These are phyloP conservation scores for Dromaius novaehollandiae DNA, from an alignment of 2,113 vertebrate species.

Conservation along the genomic window DNA sequence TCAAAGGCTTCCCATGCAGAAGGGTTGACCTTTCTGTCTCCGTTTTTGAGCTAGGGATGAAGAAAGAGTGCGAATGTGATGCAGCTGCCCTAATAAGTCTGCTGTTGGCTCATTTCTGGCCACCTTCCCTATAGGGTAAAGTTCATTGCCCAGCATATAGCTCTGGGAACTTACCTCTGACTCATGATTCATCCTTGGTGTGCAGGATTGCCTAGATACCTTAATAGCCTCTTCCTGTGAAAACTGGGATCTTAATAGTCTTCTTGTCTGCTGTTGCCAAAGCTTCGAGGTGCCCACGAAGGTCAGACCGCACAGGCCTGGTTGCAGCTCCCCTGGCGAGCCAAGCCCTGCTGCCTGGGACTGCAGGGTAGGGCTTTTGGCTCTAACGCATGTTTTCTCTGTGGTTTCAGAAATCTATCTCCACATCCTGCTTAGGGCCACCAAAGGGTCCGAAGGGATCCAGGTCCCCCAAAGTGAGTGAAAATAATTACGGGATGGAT, in stretches of 20 bases:
- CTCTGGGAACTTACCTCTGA: neutral
- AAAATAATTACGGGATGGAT: constrained; percentile 93
- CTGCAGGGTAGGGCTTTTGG: neutral
- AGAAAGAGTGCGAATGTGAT: neutral
- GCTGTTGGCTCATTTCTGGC: neutral
- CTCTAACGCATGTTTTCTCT: neutral
- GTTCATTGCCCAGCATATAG: neutral
- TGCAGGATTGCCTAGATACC: neutral
- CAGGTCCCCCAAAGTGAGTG: constrained; percentile 37
- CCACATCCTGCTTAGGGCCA: constrained; percentile 78
- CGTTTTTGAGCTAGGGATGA: neutral
- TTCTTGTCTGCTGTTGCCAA: too few relatives aligned
- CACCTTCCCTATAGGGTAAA: neutral
- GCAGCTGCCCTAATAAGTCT: neutral
- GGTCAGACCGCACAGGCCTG: neutral
- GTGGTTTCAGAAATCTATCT: constrained; percentile 67
- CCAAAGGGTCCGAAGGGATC: constrained; percentile 63
- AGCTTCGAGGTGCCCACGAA: neutral
- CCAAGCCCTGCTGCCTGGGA: neutral
- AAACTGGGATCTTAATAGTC: neutral
- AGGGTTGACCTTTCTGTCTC: neutral
- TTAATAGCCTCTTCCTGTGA: too few relatives aligned
- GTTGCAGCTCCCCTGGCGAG: neutral
- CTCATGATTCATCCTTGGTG: accelerated
- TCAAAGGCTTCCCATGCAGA: neutral